Base-by-base conservation (phyloP, 37 sponge, comb jelly and placozoan genomes). In the Cliona cf. orientalis region DNA sequence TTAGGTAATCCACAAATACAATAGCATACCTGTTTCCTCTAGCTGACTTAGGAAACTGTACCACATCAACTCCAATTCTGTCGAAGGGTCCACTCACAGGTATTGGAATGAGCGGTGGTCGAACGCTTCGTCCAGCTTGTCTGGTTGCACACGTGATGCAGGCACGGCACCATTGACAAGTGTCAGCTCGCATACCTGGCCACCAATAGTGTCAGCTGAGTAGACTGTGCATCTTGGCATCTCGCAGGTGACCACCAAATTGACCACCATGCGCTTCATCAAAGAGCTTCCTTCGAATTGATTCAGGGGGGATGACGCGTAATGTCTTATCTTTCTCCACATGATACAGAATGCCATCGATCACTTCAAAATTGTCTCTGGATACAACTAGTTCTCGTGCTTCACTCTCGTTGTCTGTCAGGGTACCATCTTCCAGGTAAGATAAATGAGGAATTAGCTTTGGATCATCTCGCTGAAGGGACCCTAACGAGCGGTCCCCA, bases 191-290 rank as follows among this genome's bases (percentile, higher is more conserved):
- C 78, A 85, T 83, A 9, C 84, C 86, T 25, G 44, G 46, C 86
- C 81, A 87, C 87, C 86, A 78, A 37, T 87, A 87, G 42, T 80
- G 87, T 6, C 69, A 42, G 17, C 67, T 23, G 14, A 87, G 41
- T 41, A 80, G 69, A 64, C 80, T 66, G 64, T 68, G 31, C 19
- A 87, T 43, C 60, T 80, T 87, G 1, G 57, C 75, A 49, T 87
- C 87, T 5, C 75, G 12, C 32, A 87, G 45, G 43, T 87, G 81
- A 1, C 43, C 87, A 41, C 87, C 87, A 45, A 72, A 87, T 23
- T 12, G 42, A 21, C 81, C 81, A 42, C 56, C 80, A 80, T 87
- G 87, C 6, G 69, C 81, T 87, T 87, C 45, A 2, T 65, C 21
- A 34, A 85, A 85, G 31, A 85, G 53, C n/a, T 49, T 3, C 43